Base-by-base conservation (phyloP, 2,888 invertebrate genomes). In the Pandemis corylana region DNA sequence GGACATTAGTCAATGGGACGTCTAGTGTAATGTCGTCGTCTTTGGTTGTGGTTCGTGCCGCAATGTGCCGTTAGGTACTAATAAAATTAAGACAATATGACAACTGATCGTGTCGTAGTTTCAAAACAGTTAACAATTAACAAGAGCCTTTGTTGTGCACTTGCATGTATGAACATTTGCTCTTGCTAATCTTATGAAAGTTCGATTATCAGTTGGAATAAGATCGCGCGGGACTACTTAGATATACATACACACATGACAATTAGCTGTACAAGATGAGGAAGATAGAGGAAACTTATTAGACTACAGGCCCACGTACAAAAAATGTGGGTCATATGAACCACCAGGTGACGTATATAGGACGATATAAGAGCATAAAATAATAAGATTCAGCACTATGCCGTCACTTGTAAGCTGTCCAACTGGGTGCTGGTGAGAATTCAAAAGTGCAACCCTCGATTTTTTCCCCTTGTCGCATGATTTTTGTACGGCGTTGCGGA, bases 1-100 rank as follows among this genome's bases (percentile, higher is more conserved):
- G 28, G 12, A 28, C 76, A 80, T 81, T 80, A 81, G 79, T 82
- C 79, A 80, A 68, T 64, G 77, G 77, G 80, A 78, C 79, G 79
- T 78, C 79, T 79, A 78, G 78, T 78, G 76, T 79, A 77, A 80
- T 77, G 80, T 77, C 77, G 76, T 75, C 75, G 75, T 74, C 71
- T 70, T 51, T 78, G 75, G 79, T 78, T 68, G 77, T 71, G 77
- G 75, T 69, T 77, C 77, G 78, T 78, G 78, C 78, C 76, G 75
- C 76, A 77, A 77, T 77, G 72, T 77, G 69, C 79, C 80, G 77
- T 79, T 79, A n/a, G n/a, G n/a, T n/a, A 78, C 76, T 77, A 76
- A 65, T 79, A 76, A 77, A 79, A 79, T 78, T 74, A 74, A 76
- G 78, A 72, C 73, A n/a, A n/a, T n/a, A 77, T 71, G 71, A 73